phyloP scores from a whole-genome alignment of 1,140 invertebrate genomes.

The Mya arenaria region DNA sequence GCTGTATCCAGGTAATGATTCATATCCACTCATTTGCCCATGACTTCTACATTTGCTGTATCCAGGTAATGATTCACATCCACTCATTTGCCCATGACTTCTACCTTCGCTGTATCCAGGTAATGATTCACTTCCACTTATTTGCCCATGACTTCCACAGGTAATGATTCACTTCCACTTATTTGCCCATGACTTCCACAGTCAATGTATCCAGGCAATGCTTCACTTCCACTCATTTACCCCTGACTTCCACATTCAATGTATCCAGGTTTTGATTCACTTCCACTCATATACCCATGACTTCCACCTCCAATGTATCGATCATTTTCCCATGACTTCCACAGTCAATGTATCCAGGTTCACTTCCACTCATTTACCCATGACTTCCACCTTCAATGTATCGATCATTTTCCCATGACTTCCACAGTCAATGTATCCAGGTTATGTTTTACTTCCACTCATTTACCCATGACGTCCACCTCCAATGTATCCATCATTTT shows the following conservation, averaged over 20 bases:
- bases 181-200: no score
- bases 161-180: no score
- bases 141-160: no score
- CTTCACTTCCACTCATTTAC: not conserved
- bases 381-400: not conserved
- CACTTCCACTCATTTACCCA: not conserved
- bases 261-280: not conserved
- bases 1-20: no score
- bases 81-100: no score
- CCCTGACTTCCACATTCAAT: not conserved
- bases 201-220: not conserved
- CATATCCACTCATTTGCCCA: no score
- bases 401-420: not conserved
- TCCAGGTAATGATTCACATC: no score
- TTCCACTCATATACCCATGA: not conserved
- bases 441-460: no score
- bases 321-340: not conserved
- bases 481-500: constrained; percentile 89
- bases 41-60: no score
- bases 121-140: no score
- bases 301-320: not conserved
- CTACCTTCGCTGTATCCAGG: no score
- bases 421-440: constrained; percentile 83
- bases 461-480: constrained; percentile 93
- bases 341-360: constrained; percentile 85